Evolutionary conservation across 2,888 invertebrate species (phyloP).

Genomic region (Catonia carolina): DNA sequence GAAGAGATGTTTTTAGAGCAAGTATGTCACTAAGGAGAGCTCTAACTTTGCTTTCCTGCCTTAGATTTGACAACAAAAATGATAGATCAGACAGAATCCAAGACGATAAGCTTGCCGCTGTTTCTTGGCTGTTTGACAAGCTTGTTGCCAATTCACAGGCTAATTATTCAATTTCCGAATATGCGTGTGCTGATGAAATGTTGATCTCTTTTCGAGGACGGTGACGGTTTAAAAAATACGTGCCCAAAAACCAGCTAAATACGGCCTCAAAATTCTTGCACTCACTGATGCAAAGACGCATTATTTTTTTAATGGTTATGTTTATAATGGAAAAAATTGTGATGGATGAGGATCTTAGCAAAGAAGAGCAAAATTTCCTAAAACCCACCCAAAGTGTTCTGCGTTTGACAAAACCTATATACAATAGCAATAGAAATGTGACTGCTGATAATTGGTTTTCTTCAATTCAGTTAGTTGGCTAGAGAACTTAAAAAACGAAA

Average conservation of each 20-base stretch:
- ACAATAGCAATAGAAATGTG: too few species aligned
- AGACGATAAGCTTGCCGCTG: background rate
- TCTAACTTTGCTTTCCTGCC: background rate
- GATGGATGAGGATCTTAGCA: background rate
- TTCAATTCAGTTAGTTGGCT: too few species aligned
- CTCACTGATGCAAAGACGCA: slow-evolving; percentile 4
- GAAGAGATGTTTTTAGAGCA: slow-evolving; percentile 1
- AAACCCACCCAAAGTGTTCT: too few species aligned
- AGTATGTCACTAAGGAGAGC: background rate
- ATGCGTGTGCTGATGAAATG: slow-evolving; percentile 8
- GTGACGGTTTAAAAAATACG: slow-evolving; percentile 8
- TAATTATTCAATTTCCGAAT: background rate
- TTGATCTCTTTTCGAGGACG: slow-evolving; percentile 1
- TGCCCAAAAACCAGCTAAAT: slow-evolving; percentile 23
- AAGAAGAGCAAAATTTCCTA: too few species aligned
- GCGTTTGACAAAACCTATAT: too few species aligned
- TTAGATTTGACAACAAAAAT: slow-evolving; percentile 7
- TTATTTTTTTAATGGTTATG: slow-evolving; percentile 5
- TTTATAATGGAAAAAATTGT: slow-evolving; percentile 13
- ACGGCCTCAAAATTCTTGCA: slow-evolving; percentile 4
- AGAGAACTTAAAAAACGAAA: too few species aligned
- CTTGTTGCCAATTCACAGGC: background rate
- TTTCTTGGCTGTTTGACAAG: slow-evolving; percentile 1
- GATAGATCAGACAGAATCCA: background rate
- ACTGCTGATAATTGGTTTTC: too few species aligned